Evolutionary conservation across 1,140 invertebrate genomes (phyloP), one percentile per base, ranked within the genome.

Genomic region (Calephelis nemesis): DNA sequence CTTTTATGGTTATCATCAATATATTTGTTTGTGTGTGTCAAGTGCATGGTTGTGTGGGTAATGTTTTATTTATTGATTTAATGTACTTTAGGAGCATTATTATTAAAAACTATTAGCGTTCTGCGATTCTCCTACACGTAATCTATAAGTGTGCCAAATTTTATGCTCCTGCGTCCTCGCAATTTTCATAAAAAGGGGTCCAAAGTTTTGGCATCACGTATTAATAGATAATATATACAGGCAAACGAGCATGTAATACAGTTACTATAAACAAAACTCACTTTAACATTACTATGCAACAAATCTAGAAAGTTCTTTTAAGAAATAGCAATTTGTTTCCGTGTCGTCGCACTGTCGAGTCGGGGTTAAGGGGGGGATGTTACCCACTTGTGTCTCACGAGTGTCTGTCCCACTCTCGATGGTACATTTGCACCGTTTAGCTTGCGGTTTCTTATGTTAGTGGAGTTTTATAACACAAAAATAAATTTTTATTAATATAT

Each of bases 291-390:
- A 50, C 13, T 50, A 50, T n/a, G 7, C n/a, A 7, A 50, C 49
- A 50, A 13, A 45, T 45, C 42, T 45, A 45, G 42, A 45, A 15
- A 50, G 13, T 13, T 15, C 49, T 52, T 52, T 52, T 52, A 52
- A 52, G 49, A 52, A 52, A 54, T 9, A 54, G n/a, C 19, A 30
- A 30, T 54, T 54, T 54, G 50, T 54, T 54, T 54, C 50, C 13
- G 50, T 54, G 50, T 54, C 50, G 50, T 54, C 50, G 50, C 15
- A 54, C 50, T 19, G 50, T 54, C 50, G 13, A 54, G 50, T 54
- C 50, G 50, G 50, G 50, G 50, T 54, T 54, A 54, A 54, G 50
- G 50, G 49, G 62, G 12, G 7, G 62, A 63, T 47, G 62, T 47
- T 47, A 63, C 40, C 47, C 47, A 47, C 62, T 63, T 58, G 11